A percentile compares a stretch with the other conserved stretches of the same genome.
phyloP scores from a whole-genome alignment of 2,113 vertebrate genomes.

The Lagopus leucura region DNA sequence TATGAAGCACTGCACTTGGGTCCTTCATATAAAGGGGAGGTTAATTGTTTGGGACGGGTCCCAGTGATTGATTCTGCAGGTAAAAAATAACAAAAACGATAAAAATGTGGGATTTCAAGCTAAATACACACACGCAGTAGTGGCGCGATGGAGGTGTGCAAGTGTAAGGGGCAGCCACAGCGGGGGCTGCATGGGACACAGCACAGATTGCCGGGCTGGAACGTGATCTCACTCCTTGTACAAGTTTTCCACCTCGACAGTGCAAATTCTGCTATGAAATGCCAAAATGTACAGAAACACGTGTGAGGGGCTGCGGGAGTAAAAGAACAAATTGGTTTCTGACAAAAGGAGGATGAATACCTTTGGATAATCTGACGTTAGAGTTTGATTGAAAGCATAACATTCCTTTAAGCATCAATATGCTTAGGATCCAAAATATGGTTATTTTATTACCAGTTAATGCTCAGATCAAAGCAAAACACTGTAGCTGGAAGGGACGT shows the following conservation, averaged over 20 bases:
- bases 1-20: conserved; percentile 35
- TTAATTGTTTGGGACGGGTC: conserved; percentile 62
- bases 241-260: conserved; percentile 34
- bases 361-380: conserved; percentile 45
- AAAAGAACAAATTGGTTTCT: conserved; percentile 53
- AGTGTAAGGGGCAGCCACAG: conserved; percentile 8
- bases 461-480: conserved; percentile 62
- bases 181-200: not conserved
- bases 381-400: conserved; percentile 61
- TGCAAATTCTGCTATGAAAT: conserved; percentile 30
- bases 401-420: conserved; percentile 51
- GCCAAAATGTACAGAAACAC: not conserved
- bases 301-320: conserved; percentile 43
- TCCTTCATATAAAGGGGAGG: conserved; percentile 43
- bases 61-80: conserved; percentile 28
- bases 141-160: not conserved
- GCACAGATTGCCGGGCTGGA: not conserved
- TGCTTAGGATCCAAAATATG: conserved; percentile 45
- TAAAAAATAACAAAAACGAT: not conserved
- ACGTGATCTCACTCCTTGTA: not conserved
- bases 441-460: conserved; percentile 59
- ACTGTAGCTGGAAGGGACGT: conserved; percentile 43
- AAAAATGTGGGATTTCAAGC: not conserved
- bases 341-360: conserved; percentile 58
- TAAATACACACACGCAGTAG: not conserved